Evolutionary conservation across 2,113 vertebrate species (phyloP).

Genomic region (Pomatorhinus ruficollis): DNA sequence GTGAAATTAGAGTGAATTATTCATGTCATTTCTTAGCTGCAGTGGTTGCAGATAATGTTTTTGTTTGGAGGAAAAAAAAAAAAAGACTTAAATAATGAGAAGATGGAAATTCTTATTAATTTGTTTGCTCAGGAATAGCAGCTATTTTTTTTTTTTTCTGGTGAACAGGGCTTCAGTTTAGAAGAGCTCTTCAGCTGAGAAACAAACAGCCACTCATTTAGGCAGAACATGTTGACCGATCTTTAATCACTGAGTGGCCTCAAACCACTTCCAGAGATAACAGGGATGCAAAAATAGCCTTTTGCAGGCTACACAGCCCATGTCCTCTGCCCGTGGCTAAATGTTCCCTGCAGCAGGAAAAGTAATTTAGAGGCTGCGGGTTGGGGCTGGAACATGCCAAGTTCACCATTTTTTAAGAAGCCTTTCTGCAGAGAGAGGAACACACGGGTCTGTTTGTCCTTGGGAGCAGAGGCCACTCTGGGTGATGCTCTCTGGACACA

Average conservation of each 20-base stretch:
- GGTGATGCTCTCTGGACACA: neutral
- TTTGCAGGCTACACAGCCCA: neutral
- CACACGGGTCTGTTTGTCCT: neutral
- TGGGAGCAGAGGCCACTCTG: neutral
- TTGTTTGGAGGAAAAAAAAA: neutral
- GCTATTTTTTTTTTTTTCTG: neutral
- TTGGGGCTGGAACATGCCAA: neutral
- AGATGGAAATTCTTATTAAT: conserved; percentile 24
- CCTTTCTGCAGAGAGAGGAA: neutral
- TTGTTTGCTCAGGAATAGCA: conserved; percentile 34
- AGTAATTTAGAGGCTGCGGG: neutral
- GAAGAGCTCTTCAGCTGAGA: conserved; percentile 20
- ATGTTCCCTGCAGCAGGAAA: neutral
- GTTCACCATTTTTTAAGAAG: neutral
- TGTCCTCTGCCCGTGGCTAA: neutral
- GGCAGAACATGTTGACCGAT: neutral
- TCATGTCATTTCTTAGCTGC: conserved; percentile 53
- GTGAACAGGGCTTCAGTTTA: conserved; percentile 16
- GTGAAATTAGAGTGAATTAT: conserved; percentile 72
- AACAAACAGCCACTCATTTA: conserved; percentile 13
- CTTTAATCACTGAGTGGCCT: conserved; percentile 5
- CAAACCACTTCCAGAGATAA: neutral
- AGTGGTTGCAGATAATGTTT: conserved; percentile 24
- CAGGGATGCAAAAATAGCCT: neutral
- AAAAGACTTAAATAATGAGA: conserved; percentile 35